Base-by-base conservation (phyloP, 2,888 invertebrate genomes). In the Arctia plantaginis region DNA sequence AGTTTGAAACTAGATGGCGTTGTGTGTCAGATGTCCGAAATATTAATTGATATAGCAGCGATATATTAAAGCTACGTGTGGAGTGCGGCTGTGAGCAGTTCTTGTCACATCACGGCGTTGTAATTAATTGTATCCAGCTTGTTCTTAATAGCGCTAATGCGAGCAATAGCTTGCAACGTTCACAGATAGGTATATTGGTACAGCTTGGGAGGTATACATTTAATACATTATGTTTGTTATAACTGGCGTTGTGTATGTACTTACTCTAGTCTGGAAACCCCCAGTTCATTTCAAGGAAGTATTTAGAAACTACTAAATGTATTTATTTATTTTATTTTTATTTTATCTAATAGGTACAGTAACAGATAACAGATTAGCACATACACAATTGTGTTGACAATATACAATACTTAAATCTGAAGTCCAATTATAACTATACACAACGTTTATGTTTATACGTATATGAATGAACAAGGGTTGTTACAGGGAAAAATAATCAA, bases 91-190 rank as follows among this genome's bases (percentile, higher is more conserved):
- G 66, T 74, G 13, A 55, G 35, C 67, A 67, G 73, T 75, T 74
- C 77, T 66, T 69, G 72, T 73, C 72, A 69, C 77, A 77, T 75
- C 78, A 77, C 69, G 76, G 47, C 70, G 67, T 51, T 66, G 79
- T 85, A 83, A 83, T 83, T 78, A 83, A 78, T 74, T 77, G 77
- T 72, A 76, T 82, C 72, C 77, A 77, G 77, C 77, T 79, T 74
- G 75, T 70, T 71, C 72, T 77, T 83, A 79, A 76, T 82, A 83
- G 80, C 72, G 77, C 76, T 77, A 78, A 79, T 71, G 76, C 75
- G 77, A 79, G 75, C 66, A 69, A 74, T 74, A 77, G 77, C 81
- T 77, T 75, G 77, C 76, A 71, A 73, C 71, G 70, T 70, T 77
- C 79, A 78, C 81, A 18, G 75, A 76, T 68, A 71, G 62, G 20